These are phyloP conservation scores for Pangasius djambal DNA, from an alignment of 2,797 vertebrate species.

Conservation along the genomic window DNA sequence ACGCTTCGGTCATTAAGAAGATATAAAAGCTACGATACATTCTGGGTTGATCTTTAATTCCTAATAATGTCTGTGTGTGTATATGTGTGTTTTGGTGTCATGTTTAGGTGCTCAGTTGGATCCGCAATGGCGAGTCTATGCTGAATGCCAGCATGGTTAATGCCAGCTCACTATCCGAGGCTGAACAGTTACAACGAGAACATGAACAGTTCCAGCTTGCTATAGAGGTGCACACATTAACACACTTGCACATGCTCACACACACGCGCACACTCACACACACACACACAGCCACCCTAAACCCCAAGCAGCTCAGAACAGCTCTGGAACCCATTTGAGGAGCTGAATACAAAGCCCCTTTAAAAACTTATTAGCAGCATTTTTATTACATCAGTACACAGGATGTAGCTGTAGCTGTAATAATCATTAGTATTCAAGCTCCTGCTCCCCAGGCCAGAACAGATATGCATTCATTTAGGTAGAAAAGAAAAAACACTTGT, in stretches of 20 bases:
- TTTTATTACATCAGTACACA: slow-evolving; percentile 48
- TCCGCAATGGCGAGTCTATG: slow-evolving; percentile 98
- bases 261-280: slow-evolving; percentile 26
- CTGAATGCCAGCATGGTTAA: slow-evolving; percentile 95
- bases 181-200: slow-evolving; percentile 95
- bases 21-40: background rate
- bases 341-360: slow-evolving; percentile 40
- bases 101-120: slow-evolving; percentile 93
- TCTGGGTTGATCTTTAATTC: background rate
- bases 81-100: slow-evolving; percentile 18
- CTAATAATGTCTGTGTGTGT: background rate
- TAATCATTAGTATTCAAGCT: slow-evolving; percentile 38
- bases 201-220: slow-evolving; percentile 98
- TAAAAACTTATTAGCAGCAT: slow-evolving; percentile 42
- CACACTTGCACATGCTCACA: slow-evolving; percentile 18
- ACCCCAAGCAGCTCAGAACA: slow-evolving; percentile 21
- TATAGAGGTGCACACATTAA: slow-evolving; percentile 81
- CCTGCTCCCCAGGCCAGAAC: slow-evolving; percentile 14
- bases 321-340: slow-evolving; percentile 45
- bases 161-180: slow-evolving; percentile 95
- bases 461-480: slow-evolving; percentile 32
- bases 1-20: background rate
- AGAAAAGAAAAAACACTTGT: slow-evolving; percentile 22
- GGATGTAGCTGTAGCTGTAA: slow-evolving; percentile 38
- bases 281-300: slow-evolving; percentile 24